phyloP scores from a whole-genome alignment of 2,888 invertebrate genomes.

The Cinara cedri region DNA sequence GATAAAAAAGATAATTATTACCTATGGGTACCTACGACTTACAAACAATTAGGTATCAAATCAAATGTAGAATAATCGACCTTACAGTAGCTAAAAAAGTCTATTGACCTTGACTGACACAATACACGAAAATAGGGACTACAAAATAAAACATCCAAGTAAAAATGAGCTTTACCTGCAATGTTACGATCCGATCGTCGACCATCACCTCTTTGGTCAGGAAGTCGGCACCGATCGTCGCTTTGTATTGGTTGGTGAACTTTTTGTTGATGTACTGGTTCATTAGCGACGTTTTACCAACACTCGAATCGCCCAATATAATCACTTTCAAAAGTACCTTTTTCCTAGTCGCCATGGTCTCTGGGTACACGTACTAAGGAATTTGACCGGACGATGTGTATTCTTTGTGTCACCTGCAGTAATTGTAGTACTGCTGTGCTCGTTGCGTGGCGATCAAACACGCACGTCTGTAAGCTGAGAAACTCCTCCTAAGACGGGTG shows the following conservation, averaged over 20 bases:
- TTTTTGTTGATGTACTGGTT: conserved; percentile 99
- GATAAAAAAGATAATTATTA: background rate
- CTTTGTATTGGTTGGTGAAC: conserved; percentile 99
- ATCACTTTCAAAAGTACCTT: conserved; percentile 97
- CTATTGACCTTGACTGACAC: conserved; percentile 27
- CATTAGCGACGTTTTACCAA: conserved; percentile 99
- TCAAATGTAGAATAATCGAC: background rate
- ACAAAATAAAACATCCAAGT: background rate
- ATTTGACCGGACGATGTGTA: too few species aligned
- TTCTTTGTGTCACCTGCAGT: too few species aligned
- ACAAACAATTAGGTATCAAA: too few species aligned
- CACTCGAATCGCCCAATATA: conserved; percentile 96
- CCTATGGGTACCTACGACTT: background rate
- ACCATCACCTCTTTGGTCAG: conserved; percentile 98
- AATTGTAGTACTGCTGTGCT: background rate
- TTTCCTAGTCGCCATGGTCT: conserved; percentile 86
- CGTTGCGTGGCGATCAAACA: background rate
- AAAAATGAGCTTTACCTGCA: conserved; percentile 72
- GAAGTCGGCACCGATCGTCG: conserved; percentile 99
- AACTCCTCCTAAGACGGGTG: too few species aligned
- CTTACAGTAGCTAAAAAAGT: background rate
- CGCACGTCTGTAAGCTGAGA: too few species aligned
- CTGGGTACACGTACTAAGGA: background rate
- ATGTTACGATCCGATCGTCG: conserved; percentile 98
- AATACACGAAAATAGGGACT: background rate